Conservation (phyloP, 1,140 invertebrate genomes). For the Pseudomyrmex sp. region DNA sequence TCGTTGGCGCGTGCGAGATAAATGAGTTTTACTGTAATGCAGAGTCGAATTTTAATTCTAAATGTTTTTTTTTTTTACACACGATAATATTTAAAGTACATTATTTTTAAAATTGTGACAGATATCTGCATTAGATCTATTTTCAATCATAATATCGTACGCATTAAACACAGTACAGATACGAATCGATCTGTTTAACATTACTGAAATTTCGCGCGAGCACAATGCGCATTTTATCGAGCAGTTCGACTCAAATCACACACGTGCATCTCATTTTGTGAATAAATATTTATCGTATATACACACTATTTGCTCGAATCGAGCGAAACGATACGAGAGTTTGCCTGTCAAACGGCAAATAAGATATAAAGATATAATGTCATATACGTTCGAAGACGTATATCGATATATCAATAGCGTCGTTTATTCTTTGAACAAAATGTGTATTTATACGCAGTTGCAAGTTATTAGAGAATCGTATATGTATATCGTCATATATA, state of each 20-base stretch:
- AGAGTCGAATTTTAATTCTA: not conserved
- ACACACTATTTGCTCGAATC: constrained; percentile 25
- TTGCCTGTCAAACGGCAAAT: constrained; percentile 28
- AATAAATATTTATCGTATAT: constrained; percentile 60
- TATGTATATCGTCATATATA: not conserved
- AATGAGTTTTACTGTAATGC: not conserved
- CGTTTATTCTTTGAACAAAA: not conserved
- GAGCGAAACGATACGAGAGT: constrained; percentile 8
- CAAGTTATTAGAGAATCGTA: not conserved
- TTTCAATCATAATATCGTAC: too few relatives aligned
- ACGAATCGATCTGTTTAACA: not conserved
- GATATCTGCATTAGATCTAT: not conserved
- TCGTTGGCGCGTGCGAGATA: not conserved
- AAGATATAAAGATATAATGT: constrained; percentile 14
- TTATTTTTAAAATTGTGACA: constrained; percentile 6
- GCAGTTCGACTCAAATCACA: constrained; percentile 14
- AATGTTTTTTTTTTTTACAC: not conserved
- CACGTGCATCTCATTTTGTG: constrained; percentile 47
- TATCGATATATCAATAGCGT: constrained; percentile 10
- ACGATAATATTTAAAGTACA: not conserved
- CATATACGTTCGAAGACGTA: not conserved
- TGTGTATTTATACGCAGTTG: not conserved
- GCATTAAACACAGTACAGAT: not conserved
- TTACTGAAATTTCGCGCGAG: not conserved
- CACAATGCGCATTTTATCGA: not conserved